Base-by-base conservation (phyloP, 1,140 invertebrate genomes). In the Neotoxoptera formosana region DNA sequence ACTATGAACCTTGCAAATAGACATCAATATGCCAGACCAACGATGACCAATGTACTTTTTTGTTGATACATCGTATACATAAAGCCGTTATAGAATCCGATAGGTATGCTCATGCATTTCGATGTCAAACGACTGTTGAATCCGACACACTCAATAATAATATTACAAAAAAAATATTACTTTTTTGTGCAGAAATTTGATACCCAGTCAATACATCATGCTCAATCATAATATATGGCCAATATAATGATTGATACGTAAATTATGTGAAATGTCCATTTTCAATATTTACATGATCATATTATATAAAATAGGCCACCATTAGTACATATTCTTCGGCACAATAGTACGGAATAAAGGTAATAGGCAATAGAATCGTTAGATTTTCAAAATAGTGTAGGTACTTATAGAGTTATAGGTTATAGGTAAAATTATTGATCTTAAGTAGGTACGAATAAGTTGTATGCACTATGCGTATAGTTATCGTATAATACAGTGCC, bases 1-100 rank as follows among this genome's bases (percentile, higher is more conserved):
- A 92, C 67, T 92, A 92, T 91, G 47, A 36, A 83, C 47, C 47
- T 92, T 8, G 7, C 90, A 76, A 92, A 92, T 83, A 92, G 47
- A 92, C 47, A 92, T 51, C 45, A 92, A 20, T 41, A 91, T 83
- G 34, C 14, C 47, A 34, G 81, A 53, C n/a, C 34, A 56, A 93
- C 91, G 91, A 93, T 93, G 91, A 93, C 91, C 91, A 93, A 93
- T 93, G 81, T 93, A 86, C 30, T 93, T 84, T 93, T 93, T 93
- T 45, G 48, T 41, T 93, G 23, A 67, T 90, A 90, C 56, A 93
- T 36, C 47, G 47, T 53, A 23, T 23, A 47, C 36, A 91, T 30
- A 84, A 84, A 92, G 7, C 48, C 76, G 76, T 92, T 92, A 92
- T 84, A 91, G 67, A 34, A 91, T 67, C 7, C 7, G 9, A 53